These are phyloP conservation scores for Apis cerana DNA, from an alignment of 1,140 invertebrate species.

Conservation along the genomic window DNA sequence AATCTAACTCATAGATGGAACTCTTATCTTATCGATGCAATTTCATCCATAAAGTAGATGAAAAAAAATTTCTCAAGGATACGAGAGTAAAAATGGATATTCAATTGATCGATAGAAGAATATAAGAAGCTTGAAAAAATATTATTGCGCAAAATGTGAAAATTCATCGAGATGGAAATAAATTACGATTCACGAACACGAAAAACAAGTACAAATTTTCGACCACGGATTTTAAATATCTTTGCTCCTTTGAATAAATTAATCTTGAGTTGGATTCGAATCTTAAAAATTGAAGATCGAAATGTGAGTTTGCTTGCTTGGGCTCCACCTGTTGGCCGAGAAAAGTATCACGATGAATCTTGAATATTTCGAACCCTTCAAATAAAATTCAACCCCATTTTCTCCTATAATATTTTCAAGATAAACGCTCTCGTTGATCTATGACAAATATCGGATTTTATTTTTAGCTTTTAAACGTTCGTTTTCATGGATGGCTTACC, in stretches of 20 bases:
- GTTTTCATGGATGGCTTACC: too few species aligned
- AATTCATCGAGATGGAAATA: neutral
- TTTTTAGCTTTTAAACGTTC: too few species aligned
- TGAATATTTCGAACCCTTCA: neutral
- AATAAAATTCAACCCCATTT: neutral
- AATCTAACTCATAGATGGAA: neutral
- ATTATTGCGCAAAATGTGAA: neutral
- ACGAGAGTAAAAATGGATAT: neutral
- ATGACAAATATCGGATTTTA: neutral
- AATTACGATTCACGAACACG: neutral
- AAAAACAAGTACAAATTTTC: neutral
- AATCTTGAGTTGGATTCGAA: neutral
- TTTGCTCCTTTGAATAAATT: neutral
- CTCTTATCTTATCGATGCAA: neutral
- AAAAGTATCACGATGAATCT: neutral
- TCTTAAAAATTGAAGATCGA: conserved; percentile 2
- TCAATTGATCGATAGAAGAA: neutral
- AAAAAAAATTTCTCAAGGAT: conserved; percentile 4
- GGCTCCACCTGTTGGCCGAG: neutral
- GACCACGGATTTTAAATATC: too few species aligned
- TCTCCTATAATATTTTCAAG: neutral
- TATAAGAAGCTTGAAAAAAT: neutral
- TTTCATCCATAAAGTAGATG: neutral
- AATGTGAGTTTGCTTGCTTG: conserved; percentile 22
- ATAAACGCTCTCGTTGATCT: neutral